phyloP scores from a whole-genome alignment of 2,888 invertebrate genomes.

The Lochmaea capreae region DNA sequence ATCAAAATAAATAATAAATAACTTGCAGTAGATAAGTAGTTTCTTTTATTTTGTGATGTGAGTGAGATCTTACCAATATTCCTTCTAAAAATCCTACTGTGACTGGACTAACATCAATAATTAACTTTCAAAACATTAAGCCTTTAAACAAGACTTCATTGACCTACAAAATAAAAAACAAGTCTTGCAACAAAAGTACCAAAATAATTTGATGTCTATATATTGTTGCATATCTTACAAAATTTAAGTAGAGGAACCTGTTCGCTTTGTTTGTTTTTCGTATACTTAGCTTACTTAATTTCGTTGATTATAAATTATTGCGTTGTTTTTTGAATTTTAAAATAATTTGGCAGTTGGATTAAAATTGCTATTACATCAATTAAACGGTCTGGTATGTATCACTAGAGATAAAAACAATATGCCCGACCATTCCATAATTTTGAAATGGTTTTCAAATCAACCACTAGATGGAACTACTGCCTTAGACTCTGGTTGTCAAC shows the following conservation, averaged over 20 bases:
- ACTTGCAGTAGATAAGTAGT: too few species aligned
- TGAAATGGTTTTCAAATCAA: too few species aligned
- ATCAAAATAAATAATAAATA: too few species aligned
- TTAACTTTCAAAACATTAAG: slow-evolving; percentile 40
- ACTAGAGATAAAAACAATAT: too few species aligned
- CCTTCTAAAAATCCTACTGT: too few species aligned
- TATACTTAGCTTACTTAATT: background rate
- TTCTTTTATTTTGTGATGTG: too few species aligned
- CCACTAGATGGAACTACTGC: too few species aligned
- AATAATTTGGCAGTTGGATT: background rate
- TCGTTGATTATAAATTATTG: background rate
- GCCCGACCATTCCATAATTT: too few species aligned
- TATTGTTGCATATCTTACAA: slow-evolving; percentile 15
- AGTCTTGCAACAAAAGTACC: slow-evolving; percentile 27
- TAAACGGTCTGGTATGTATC: background rate
- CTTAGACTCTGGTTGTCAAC: too few species aligned
- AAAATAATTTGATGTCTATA: slow-evolving; percentile 19
- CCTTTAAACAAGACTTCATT: slow-evolving; percentile 40
- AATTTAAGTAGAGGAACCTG: slow-evolving; percentile 3
- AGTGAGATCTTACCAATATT: too few species aligned
- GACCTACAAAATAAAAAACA: slow-evolving; percentile 41
- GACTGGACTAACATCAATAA: background rate
- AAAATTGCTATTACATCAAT: background rate
- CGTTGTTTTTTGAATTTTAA: background rate
- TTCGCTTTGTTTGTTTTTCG: slow-evolving; percentile 3